Percentiles rank a stretch among this genome's conserved stretches.
These are phyloP conservation scores for Emydocephalus ijimae DNA, from an alignment of 2,113 vertebrate species.

Conservation along the genomic window DNA sequence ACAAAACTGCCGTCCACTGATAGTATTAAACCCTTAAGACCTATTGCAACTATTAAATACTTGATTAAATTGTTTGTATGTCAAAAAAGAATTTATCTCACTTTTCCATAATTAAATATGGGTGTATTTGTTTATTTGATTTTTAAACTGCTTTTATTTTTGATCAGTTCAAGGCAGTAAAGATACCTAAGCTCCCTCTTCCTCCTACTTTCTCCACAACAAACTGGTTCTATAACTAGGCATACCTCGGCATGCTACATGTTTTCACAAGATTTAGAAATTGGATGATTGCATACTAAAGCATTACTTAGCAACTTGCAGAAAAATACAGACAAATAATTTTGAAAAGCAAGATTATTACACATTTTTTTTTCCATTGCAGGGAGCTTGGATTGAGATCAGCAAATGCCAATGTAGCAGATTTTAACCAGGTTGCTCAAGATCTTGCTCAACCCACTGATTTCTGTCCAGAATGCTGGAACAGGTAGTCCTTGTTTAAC, in stretches of 20 bases:
- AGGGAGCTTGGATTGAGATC: neutral
- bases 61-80: neutral
- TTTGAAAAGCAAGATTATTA: neutral
- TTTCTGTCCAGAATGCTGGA: neutral
- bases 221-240: neutral
- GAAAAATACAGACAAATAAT: neutral
- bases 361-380: neutral
- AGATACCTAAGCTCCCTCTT: neutral
- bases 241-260: neutral
- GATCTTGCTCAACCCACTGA: neutral
- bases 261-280: neutral
- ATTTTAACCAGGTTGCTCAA: neutral
- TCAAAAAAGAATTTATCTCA: neutral
- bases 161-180: neutral
- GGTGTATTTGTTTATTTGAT: neutral
- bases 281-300: neutral
- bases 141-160: neutral
- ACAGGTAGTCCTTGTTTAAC: neutral
- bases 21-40: neutral
- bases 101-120: neutral
- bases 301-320: neutral
- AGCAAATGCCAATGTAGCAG: neutral
- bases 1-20: neutral
- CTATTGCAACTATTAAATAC: neutral
- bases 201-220: neutral